These are phyloP conservation scores for Hoplostethus mediterraneus DNA, from an alignment of 2,797 vertebrate genomes.

Conservation along the genomic window DNA sequence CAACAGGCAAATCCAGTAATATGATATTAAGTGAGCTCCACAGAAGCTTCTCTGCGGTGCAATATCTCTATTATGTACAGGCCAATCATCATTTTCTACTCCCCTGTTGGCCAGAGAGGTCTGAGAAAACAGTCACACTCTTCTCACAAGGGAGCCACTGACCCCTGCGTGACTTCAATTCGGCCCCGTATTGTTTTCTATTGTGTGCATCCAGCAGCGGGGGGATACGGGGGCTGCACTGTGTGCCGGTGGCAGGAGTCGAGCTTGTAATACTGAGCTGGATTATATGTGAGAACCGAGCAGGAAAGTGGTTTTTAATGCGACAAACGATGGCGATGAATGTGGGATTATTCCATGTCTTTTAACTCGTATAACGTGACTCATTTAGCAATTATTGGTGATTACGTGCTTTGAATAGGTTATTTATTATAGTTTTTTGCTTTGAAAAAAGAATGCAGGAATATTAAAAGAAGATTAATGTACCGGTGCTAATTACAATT, in stretches of 20 bases:
- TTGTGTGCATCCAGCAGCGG: slow-evolving; percentile 55
- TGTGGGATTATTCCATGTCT: slow-evolving; percentile 45
- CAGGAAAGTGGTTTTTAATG: slow-evolving; percentile 51
- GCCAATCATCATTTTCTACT: slow-evolving; percentile 19
- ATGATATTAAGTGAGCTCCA: background rate
- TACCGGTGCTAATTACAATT: slow-evolving; percentile 2
- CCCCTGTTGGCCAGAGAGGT: slow-evolving; percentile 17
- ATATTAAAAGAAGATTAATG: background rate
- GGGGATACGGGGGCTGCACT: slow-evolving; percentile 30
- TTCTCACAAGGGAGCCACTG: slow-evolving; percentile 52
- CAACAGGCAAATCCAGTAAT: background rate
- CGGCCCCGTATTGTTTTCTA: slow-evolving; percentile 58
- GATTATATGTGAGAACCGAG: slow-evolving; percentile 58
- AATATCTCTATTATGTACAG: slow-evolving; percentile 12
- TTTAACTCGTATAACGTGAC: slow-evolving; percentile 38
- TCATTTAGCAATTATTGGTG: slow-evolving; percentile 55
- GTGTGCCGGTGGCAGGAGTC: slow-evolving; percentile 55
- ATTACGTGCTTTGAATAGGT: slow-evolving; percentile 37
- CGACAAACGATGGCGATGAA: slow-evolving; percentile 52
- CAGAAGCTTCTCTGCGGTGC: background rate
- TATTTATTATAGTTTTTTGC: slow-evolving; percentile 15
- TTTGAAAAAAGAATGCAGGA: slow-evolving; percentile 22
- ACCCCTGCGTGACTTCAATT: slow-evolving; percentile 73
- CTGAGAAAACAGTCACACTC: slow-evolving; percentile 53
- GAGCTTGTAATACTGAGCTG: slow-evolving; percentile 57